phyloP scores from a whole-genome alignment of 1,140 invertebrate genomes.

The Plectrocnemia conspersa region DNA sequence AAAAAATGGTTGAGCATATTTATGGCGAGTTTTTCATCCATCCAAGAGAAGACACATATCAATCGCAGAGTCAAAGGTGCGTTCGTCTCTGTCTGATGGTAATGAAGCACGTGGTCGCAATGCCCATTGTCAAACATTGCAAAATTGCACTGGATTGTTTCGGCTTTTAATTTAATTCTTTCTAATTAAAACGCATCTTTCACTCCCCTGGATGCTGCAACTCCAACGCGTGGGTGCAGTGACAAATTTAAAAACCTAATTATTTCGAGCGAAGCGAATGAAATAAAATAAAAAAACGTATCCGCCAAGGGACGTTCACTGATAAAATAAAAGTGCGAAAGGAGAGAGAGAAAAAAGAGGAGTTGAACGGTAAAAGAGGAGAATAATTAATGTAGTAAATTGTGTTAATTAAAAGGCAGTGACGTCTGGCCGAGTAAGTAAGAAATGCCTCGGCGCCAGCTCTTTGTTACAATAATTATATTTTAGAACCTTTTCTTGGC shows the following conservation, averaged over 20 bases:
- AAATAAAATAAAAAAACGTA: constrained; percentile 22
- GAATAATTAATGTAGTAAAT: constrained; percentile 35
- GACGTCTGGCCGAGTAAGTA: constrained; percentile 24
- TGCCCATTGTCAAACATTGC: constrained; percentile 4
- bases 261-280: constrained; percentile 19
- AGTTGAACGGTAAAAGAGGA: constrained; percentile 14
- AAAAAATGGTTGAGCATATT: too few relatives aligned
- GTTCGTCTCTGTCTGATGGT: constrained; percentile 3
- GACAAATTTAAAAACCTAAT: constrained; percentile 34
- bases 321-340: constrained; percentile 14
- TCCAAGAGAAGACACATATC: too few relatives aligned
- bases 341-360: constrained; percentile 7
- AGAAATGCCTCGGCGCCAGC: constrained; percentile 5
- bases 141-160: background rate
- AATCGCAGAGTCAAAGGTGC: constrained; percentile 1
- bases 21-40: too few relatives aligned
- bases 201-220: background rate
- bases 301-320: background rate
- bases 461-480: too few relatives aligned
- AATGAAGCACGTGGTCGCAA: constrained; percentile 7
- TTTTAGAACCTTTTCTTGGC: too few relatives aligned
- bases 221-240: constrained; percentile 6
- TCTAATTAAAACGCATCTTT: background rate
- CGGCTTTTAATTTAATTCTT: background rate
- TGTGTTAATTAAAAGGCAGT: constrained; percentile 34